These are phyloP conservation scores for Athene cunicularia DNA, from an alignment of 2,113 vertebrate species.

Conservation along the genomic window DNA sequence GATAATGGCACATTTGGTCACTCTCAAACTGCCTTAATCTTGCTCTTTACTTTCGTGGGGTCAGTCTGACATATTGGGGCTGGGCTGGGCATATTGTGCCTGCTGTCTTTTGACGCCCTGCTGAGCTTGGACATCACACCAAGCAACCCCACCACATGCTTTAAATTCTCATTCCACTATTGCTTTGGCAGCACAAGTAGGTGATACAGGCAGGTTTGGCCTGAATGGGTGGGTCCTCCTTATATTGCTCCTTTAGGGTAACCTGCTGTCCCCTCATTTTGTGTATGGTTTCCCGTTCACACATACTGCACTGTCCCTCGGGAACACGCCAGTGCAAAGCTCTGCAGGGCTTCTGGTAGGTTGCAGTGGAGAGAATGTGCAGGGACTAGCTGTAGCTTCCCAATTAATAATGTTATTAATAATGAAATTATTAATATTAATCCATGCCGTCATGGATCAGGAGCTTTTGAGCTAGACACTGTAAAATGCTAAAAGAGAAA, in stretches of 20 bases:
- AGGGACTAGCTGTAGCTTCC: neutral
- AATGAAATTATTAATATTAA: neutral
- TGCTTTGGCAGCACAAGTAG: neutral
- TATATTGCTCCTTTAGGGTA: neutral
- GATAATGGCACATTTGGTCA: accelerated
- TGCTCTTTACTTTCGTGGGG: accelerated
- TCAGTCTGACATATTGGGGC: neutral
- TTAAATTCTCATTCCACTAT: neutral
- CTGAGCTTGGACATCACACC: neutral
- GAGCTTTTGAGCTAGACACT: neutral
- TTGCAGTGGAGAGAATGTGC: neutral
- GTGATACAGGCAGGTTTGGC: neutral
- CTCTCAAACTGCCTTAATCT: neutral
- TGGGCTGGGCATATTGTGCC: neutral
- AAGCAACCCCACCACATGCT: too few relatives aligned
- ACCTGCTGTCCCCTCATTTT: neutral
- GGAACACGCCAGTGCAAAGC: accelerated
- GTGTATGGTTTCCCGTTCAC: neutral
- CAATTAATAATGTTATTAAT: neutral
- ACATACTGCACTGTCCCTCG: accelerated
- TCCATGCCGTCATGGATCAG: neutral
- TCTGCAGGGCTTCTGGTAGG: neutral
- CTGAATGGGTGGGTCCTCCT: neutral
- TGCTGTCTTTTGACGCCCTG: neutral
- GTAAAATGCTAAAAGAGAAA: neutral